phyloP scores from a whole-genome alignment of 2,797 vertebrate species.

The Rhinatrema bivittatum region DNA sequence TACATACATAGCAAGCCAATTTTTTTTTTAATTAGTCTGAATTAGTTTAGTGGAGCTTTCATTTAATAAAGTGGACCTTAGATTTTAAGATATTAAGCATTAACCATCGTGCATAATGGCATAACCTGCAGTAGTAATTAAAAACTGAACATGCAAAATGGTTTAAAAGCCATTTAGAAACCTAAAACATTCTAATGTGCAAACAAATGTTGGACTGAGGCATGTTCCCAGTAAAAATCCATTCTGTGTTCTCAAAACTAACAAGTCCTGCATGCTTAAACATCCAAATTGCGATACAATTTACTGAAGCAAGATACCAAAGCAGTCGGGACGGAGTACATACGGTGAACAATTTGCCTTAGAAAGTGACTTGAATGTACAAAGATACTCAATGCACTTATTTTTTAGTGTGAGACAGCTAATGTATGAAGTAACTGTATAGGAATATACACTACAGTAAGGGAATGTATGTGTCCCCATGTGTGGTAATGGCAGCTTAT shows the following conservation, averaged over 20 bases:
- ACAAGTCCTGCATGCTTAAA: constrained; percentile 52
- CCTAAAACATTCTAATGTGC: constrained; percentile 29
- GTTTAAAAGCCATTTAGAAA: too few relatives aligned
- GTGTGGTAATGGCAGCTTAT: constrained; percentile 35
- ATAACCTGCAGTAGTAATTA: constrained; percentile 24
- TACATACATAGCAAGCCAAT: constrained; percentile 16
- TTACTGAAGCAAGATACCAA: constrained; percentile 75
- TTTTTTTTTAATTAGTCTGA: constrained; percentile 39
- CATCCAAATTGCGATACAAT: constrained; percentile 48
- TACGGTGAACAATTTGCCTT: constrained; percentile 70
- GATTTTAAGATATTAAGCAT: too few relatives aligned
- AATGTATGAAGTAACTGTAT: constrained; percentile 58
- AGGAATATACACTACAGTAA: constrained; percentile 51
- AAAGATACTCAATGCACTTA: constrained; percentile 76
- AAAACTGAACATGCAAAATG: constrained; percentile 32
- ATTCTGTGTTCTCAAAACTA: constrained; percentile 42
- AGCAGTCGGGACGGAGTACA: constrained; percentile 62
- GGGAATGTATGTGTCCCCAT: constrained; percentile 37
- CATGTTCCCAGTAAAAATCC: constrained; percentile 53
- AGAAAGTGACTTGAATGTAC: constrained; percentile 90
- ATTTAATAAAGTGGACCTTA: constrained; percentile 38
- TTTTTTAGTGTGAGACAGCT: constrained; percentile 63
- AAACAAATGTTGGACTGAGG: constrained; percentile 52
- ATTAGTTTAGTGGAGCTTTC: constrained; percentile 36
- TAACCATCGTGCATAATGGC: constrained; percentile 41